Evolutionary conservation across 2,113 vertebrate genomes (phyloP).

Genomic region (Patagioenas fasciata): DNA sequence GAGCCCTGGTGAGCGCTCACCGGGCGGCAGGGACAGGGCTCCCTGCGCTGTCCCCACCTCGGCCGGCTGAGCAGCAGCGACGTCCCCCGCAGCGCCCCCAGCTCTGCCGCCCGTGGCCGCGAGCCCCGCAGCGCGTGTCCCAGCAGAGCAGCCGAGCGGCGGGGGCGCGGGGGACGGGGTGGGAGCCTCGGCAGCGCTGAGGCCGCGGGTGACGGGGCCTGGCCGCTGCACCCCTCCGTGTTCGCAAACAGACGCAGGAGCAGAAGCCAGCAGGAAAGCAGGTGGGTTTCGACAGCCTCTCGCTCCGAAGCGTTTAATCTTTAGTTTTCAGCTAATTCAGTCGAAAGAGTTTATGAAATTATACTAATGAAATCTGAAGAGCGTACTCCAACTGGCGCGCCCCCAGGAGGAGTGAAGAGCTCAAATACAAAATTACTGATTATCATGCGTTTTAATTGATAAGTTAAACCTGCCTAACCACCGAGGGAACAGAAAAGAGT

Average conservation of each 20-base stretch:
- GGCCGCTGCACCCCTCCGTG: fast-evolving
- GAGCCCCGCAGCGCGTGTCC: too few relatives aligned
- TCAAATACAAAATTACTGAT: neutral
- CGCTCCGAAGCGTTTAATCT: neutral
- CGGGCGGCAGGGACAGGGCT: neutral
- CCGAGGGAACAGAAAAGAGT: neutral
- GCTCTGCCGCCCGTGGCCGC: neutral
- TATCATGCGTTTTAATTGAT: neutral
- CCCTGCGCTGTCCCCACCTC: fast-evolving
- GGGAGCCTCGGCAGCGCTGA: neutral
- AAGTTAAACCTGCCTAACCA: neutral
- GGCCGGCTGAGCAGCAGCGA: neutral
- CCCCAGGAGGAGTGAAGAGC: neutral
- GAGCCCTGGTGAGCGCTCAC: neutral
- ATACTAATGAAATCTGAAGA: neutral
- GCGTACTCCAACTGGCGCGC: neutral
- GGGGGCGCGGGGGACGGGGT: too few relatives aligned
- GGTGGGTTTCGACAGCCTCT: neutral
- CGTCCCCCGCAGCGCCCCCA: neutral
- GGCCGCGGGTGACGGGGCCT: neutral
- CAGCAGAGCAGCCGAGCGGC: too few relatives aligned
- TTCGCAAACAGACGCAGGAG: neutral
- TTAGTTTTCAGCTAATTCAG: neutral
- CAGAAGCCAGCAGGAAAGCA: neutral
- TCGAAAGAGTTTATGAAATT: neutral